Conservation (phyloP, 2,797 vertebrate genomes). For the Sebastes hopkinsi region DNA sequence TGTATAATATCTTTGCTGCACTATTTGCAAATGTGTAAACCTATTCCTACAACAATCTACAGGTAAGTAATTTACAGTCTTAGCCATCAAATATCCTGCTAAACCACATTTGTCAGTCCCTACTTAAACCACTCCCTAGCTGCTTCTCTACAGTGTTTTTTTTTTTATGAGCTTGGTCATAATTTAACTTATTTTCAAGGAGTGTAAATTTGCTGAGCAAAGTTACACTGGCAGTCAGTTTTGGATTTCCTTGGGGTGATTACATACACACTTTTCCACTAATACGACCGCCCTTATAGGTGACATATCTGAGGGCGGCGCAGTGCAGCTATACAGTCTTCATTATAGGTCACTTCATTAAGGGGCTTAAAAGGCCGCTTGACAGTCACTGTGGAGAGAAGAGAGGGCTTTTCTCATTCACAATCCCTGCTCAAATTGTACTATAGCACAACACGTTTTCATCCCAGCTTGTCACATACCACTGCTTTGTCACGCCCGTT, state of each 20-base stretch:
- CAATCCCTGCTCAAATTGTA: background rate
- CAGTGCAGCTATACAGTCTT: background rate
- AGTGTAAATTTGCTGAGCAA: background rate
- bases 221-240: background rate
- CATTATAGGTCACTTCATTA: conserved; percentile 26
- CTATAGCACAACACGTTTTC: no score
- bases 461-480: no score
- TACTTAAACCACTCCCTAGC: background rate
- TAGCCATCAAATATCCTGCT: background rate
- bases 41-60: background rate
- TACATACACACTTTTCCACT: background rate
- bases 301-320: background rate
- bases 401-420: background rate
- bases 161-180: background rate
- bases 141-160: background rate
- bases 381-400: background rate
- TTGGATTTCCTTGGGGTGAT: background rate
- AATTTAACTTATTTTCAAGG: background rate
- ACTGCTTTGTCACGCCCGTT: no score
- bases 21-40: background rate
- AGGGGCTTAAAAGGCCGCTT: conserved; percentile 4
- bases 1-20: background rate
- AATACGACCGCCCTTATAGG: background rate
- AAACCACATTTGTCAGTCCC: background rate
- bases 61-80: background rate